Conservation (phyloP, 2,113 vertebrate genomes). For the Corythornis vintsioides region DNA sequence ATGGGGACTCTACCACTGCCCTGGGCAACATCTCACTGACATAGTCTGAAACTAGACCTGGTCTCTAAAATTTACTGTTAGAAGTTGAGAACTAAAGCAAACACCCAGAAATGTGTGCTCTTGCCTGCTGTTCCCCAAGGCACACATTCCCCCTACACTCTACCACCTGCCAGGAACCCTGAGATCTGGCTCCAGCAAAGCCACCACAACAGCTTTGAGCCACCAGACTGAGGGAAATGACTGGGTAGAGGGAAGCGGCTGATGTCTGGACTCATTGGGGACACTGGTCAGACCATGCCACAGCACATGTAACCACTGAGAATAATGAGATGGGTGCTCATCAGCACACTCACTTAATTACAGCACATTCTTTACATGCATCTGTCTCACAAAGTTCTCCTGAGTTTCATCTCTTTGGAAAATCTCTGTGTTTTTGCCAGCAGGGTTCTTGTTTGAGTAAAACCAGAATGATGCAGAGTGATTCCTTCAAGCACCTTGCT, state of each 20-base stretch:
- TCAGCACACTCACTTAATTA: no score
- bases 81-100: background rate
- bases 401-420: background rate
- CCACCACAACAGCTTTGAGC: rapidly evolving
- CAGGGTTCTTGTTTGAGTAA: background rate
- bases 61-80: no score
- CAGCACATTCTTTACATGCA: rapidly evolving
- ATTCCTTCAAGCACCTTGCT: background rate
- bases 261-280: background rate
- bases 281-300: rapidly evolving
- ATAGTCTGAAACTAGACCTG: background rate
- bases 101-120: background rate
- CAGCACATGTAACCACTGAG: background rate
- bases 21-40: background rate
- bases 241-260: rapidly evolving
- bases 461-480: background rate
- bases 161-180: background rate
- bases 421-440: background rate
- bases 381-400: background rate
- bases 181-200: background rate
- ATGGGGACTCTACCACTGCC: no score
- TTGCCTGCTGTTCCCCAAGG: background rate
- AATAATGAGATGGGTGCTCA: background rate
- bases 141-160: background rate
- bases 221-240: rapidly evolving